Percentiles rank a stretch among this genome's conserved stretches.
These are phyloP conservation scores for Brachyopa scutellaris DNA, from an alignment of 2,888 invertebrate species.

Conservation along the genomic window DNA sequence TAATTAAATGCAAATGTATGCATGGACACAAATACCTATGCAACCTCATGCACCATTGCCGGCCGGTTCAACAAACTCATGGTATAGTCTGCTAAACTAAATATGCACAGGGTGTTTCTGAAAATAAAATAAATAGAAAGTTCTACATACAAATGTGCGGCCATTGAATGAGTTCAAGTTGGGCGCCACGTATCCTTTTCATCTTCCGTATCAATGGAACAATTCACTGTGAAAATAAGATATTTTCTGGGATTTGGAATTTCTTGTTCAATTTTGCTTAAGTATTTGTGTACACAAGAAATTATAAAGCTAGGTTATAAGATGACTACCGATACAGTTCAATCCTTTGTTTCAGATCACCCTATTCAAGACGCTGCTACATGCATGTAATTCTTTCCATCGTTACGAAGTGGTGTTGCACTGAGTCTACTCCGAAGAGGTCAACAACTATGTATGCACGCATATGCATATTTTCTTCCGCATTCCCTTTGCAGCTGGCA, in stretches of 20 bases:
- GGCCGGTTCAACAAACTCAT: constrained; percentile 54
- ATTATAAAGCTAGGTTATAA: no score
- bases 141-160: no score
- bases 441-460: constrained; percentile 36
- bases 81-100: neutral
- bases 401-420: constrained; percentile 19
- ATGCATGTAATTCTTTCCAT: constrained; percentile 5
- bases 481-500: neutral
- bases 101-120: constrained; percentile 31
- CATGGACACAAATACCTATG: constrained; percentile 34
- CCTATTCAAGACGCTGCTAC: neutral
- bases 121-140: neutral
- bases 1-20: constrained; percentile 69
- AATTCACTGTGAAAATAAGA: no score
- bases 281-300: no score
- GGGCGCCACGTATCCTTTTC: no score
- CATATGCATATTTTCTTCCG: neutral
- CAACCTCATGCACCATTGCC: constrained; percentile 56
- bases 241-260: no score
- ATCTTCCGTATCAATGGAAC: no score
- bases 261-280: no score
- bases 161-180: no score
- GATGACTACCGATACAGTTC: no score
- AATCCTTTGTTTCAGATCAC: no score
- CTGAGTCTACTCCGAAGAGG: constrained; percentile 30